phyloP scores from a whole-genome alignment of 2,113 vertebrate genomes.

The Chamaetylas fuelleborni region DNA sequence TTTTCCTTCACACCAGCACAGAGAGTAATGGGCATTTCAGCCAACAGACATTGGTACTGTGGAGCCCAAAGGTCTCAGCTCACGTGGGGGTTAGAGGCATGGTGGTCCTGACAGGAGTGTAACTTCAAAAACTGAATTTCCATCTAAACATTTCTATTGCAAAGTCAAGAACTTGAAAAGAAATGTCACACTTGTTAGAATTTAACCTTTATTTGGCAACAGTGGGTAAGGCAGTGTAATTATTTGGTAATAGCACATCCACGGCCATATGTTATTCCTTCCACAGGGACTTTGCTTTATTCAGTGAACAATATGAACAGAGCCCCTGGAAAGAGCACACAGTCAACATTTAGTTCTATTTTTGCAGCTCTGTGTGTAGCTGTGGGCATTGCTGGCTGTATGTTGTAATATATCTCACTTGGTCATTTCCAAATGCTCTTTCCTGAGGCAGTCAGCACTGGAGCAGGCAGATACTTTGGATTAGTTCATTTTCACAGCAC shows the following conservation, averaged over 20 bases:
- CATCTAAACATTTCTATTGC: neutral
- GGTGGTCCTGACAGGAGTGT: neutral
- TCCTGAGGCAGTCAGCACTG: neutral
- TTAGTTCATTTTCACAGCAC: neutral
- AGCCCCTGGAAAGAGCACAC: neutral
- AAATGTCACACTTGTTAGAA: conserved; percentile 26
- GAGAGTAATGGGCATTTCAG: neutral
- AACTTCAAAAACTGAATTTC: neutral
- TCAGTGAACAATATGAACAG: neutral
- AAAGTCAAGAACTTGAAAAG: neutral
- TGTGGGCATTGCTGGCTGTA: neutral
- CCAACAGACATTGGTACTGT: neutral
- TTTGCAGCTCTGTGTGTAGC: neutral
- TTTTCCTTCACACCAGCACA: neutral
- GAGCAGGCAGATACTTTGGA: neutral
- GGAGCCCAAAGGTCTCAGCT: neutral
- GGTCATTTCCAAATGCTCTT: neutral
- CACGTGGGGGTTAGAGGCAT: accelerated
- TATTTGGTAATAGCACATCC: neutral
- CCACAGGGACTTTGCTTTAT: neutral
- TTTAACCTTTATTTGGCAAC: conserved; percentile 46
- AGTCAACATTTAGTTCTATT: neutral
- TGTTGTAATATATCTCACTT: neutral
- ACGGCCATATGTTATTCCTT: conserved; percentile 9
- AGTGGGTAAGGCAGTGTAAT: neutral